phyloP scores from a whole-genome alignment of 2,113 vertebrate species.

The Chaenocephalus aceratus region DNA sequence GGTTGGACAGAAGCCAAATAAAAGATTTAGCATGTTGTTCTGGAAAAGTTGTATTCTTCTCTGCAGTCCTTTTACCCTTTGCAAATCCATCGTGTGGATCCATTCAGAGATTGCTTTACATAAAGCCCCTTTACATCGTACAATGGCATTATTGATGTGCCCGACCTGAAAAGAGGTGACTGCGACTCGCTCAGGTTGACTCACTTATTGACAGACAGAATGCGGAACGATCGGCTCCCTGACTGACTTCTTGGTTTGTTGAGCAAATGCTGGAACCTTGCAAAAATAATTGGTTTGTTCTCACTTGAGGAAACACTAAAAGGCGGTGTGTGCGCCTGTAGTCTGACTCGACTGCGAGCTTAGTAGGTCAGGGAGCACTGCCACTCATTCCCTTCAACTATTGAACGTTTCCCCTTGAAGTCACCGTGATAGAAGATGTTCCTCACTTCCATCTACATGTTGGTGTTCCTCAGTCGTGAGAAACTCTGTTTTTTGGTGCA shows the following conservation, averaged over 20 bases:
- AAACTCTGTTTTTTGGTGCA: neutral
- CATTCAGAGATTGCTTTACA: slow-evolving; percentile 1
- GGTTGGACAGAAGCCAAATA: neutral
- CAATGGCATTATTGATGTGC: slow-evolving; percentile 11
- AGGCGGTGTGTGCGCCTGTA: neutral
- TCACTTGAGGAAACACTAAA: neutral
- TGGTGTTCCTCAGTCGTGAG: neutral
- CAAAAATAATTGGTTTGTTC: slow-evolving; percentile 12
- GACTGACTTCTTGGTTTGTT: neutral
- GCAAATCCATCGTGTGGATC: neutral
- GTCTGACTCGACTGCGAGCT: slow-evolving; percentile 8
- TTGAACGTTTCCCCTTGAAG: neutral
- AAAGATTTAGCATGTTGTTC: slow-evolving; percentile 1
- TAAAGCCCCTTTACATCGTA: neutral
- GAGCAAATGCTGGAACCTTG: neutral
- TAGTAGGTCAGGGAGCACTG: slow-evolving; percentile 21
- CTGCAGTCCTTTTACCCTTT: neutral
- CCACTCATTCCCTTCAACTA: neutral
- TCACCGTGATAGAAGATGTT: neutral
- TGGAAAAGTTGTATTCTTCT: neutral
- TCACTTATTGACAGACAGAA: neutral
- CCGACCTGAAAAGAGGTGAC: slow-evolving; percentile 2
- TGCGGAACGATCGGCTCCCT: neutral
- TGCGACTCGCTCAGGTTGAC: slow-evolving; percentile 5
- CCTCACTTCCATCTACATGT: neutral